Base-by-base conservation (phyloP, 2,113 vertebrate species). In the Ramphastos sulfuratus region DNA sequence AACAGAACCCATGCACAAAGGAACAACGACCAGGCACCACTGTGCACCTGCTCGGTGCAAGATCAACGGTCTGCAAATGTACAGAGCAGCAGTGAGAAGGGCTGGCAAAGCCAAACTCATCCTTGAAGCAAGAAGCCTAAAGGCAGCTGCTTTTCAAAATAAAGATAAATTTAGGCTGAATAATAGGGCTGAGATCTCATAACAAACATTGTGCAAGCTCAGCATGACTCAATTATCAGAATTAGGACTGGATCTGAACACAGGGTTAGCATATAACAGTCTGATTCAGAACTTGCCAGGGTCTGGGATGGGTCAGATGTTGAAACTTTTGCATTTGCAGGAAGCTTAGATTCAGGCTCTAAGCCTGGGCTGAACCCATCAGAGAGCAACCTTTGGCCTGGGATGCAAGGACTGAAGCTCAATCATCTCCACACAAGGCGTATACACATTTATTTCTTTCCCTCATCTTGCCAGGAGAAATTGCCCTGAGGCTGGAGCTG, bases 361-460 rank as follows among this genome's bases (percentile, higher is more conserved):
- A n/a, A n/a, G n/a, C n/a, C n/a, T 73, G 63, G 61, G 56, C 58
- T 83, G 69, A 92, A 80, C 54, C 52, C 87, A 44, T 4, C 46
- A 72, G 74, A 92, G 66, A 85, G 20, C 15, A 85, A 91, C 54
- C 86, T 91, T 71, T 90, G 90, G 82, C 82, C 44, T 0, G 0
- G 42, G 50, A 87, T 70, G 27, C 58, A 79, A 82, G 2, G 6
- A 39, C 23, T 50, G 21, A 87, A 94, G 42, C 52, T 31, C 3
- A 87, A 59, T 92, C 85, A 95, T 87, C 89, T 87, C 87, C 92
- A 90, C 72, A 77, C n/a, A 52, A 87, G n/a, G 54, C 37, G 82
- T 80, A 92, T 12, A 30, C 6, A 37, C 21, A 56, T 83, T 90
- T 91, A 2, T 70, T 93, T 91, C 14, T 74, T 83, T 63, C 31